phyloP scores from a whole-genome alignment of 2,888 invertebrate species.

The Eustalomyia histrio region DNA sequence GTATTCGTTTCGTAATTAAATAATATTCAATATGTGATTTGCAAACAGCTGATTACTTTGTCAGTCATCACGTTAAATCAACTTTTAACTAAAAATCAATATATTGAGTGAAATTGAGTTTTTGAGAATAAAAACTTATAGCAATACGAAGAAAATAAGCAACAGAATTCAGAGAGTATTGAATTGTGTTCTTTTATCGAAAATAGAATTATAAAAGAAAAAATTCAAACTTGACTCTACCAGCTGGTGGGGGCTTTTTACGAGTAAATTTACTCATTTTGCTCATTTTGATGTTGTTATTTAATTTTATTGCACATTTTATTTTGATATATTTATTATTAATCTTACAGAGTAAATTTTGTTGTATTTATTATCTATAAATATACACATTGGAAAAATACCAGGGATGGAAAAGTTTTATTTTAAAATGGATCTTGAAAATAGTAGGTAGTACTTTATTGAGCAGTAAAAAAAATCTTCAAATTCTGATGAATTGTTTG shows the following conservation, averaged over 20 bases:
- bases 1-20: conserved; percentile 39
- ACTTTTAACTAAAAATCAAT: conserved; percentile 51
- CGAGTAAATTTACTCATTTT: conserved; percentile 14
- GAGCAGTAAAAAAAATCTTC: too few relatives aligned
- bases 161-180: conserved; percentile 6
- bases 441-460: too few relatives aligned
- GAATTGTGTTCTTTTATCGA: neutral
- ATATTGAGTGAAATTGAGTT: conserved; percentile 46
- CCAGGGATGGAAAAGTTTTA: too few relatives aligned
- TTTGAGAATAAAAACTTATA: conserved; percentile 28
- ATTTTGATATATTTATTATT: conserved; percentile 37
- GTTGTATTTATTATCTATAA: too few relatives aligned
- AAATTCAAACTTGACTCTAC: neutral
- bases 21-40: conserved; percentile 21
- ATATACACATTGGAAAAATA: conserved; percentile 1
- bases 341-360: conserved; percentile 24
- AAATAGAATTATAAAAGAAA: neutral
- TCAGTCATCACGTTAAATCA: conserved; percentile 4
- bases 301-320: conserved; percentile 35
- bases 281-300: conserved; percentile 10
- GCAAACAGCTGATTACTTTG: conserved; percentile 50
- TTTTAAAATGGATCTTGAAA: too few relatives aligned
- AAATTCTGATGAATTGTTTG: too few relatives aligned
- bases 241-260: neutral
- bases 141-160: neutral